A percentile compares a stretch with the other conserved stretches of the same genome.
Conservation (phyloP, 2,113 vertebrate genomes). For the Brevimyrus niger region DNA sequence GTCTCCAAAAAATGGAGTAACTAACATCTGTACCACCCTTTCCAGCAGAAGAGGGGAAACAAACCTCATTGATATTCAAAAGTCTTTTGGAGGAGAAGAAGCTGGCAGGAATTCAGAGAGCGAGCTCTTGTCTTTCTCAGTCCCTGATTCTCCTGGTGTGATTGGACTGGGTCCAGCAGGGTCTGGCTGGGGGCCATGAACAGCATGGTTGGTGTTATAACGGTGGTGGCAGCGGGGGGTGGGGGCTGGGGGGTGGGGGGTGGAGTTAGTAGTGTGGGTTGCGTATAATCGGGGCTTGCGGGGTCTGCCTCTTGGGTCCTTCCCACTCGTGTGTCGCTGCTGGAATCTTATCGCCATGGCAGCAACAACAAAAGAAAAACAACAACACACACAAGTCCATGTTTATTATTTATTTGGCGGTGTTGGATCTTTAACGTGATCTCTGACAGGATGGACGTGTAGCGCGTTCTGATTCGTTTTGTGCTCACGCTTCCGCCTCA, state of each 20-base stretch:
- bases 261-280: not conserved
- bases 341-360: not conserved
- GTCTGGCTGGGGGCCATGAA: not conserved
- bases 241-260: not conserved
- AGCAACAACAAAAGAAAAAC: not conserved
- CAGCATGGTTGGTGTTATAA: not conserved
- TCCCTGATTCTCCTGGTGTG: conserved; percentile 5
- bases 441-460: not conserved
- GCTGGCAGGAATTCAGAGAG: conserved; percentile 18
- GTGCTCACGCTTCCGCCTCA: not conserved
- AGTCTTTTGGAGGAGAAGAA: conserved; percentile 32
- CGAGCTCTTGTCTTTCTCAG: conserved; percentile 3
- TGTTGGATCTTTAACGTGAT: not conserved
- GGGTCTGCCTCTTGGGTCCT: not conserved
- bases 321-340: not conserved
- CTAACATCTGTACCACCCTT: conserved; percentile 16
- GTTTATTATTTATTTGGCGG: not conserved
- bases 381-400: not conserved
- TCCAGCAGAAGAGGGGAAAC: conserved; percentile 32
- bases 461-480: not conserved
- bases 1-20: not conserved
- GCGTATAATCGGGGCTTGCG: not conserved
- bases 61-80: conserved; percentile 44
- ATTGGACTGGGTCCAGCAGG: conserved; percentile 12
- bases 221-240: not conserved